Evolutionary conservation across 2,113 vertebrate species (phyloP).

Genomic region (Gambusia holbrooki): DNA sequence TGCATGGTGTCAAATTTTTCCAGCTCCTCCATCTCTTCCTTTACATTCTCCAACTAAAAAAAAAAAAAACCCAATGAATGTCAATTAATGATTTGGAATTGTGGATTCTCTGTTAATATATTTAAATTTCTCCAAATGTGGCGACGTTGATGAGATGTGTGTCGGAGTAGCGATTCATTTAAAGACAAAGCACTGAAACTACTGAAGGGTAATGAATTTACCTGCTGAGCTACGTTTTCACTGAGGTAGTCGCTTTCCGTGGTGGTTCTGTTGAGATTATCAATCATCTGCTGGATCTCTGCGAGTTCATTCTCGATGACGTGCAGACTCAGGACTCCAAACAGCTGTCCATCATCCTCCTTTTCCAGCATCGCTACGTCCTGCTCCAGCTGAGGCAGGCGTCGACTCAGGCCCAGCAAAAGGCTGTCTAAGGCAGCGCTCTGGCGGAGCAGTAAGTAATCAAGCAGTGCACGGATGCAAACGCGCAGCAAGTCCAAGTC

Average conservation of each 20-base stretch:
- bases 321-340: constrained; percentile 66
- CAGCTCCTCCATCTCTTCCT: constrained; percentile 58
- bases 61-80: background rate
- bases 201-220: constrained; percentile 17
- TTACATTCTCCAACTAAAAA: constrained; percentile 64
- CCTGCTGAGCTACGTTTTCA: constrained; percentile 28
- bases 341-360: constrained; percentile 74
- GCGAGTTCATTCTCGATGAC: constrained; percentile 75
- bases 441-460: constrained; percentile 39
- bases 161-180: background rate
- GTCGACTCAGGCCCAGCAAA: constrained; percentile 66
- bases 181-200: background rate
- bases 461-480: background rate
- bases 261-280: constrained; percentile 63
- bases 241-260: constrained; percentile 20
- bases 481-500: too few species aligned
- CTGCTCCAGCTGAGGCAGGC: constrained; percentile 62
- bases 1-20: constrained; percentile 67
- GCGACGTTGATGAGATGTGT: background rate
- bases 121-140: background rate
- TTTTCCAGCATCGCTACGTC: constrained; percentile 65
- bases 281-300: constrained; percentile 66
- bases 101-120: background rate
- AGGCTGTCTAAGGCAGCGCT: constrained; percentile 54
- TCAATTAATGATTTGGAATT: background rate